These are phyloP conservation scores for Malthinus seriepunctatus DNA, from an alignment of 2,888 invertebrate species.

Conservation along the genomic window DNA sequence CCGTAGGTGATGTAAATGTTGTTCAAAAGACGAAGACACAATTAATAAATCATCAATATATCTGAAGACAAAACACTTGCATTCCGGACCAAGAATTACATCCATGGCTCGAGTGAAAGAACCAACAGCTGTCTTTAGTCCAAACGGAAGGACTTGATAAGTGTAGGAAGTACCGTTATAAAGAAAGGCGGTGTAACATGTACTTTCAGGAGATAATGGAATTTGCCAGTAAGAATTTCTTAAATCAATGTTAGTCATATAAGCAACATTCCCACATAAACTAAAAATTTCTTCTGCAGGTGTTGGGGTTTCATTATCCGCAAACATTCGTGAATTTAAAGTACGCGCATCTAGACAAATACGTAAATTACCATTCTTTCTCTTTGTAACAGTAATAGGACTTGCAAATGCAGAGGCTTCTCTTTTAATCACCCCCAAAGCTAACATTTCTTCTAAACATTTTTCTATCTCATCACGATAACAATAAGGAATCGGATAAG, in stretches of 20 bases:
- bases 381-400: constrained; percentile 19
- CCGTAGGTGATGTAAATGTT: constrained; percentile 12
- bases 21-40: constrained; percentile 12
- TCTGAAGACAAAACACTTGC: not conserved
- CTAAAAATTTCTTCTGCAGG: constrained; percentile 27
- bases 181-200: constrained; percentile 11
- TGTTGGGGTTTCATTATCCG: constrained; percentile 36
- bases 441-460: constrained; percentile 38
- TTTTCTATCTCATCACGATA: constrained; percentile 33
- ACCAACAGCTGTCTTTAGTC: too few species aligned
- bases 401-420: constrained; percentile 36
- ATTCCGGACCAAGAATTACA: constrained; percentile 16
- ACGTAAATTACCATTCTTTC: not conserved
- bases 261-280: constrained; percentile 13
- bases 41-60: constrained; percentile 26
- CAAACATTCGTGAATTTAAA: constrained; percentile 36
- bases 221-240: constrained; percentile 20
- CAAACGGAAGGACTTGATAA: too few species aligned
- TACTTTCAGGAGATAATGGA: constrained; percentile 12
- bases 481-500: constrained; percentile 38
- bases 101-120: constrained; percentile 15
- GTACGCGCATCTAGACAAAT: constrained; percentile 16
- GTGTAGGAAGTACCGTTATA: constrained; percentile 12
- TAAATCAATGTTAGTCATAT: constrained; percentile 26
- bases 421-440: constrained; percentile 39